Evolutionary conservation across 2,888 invertebrate genomes (phyloP), one percentile per base, ranked within the genome.

Genomic region (Coelogynopora nodosa): DNA sequence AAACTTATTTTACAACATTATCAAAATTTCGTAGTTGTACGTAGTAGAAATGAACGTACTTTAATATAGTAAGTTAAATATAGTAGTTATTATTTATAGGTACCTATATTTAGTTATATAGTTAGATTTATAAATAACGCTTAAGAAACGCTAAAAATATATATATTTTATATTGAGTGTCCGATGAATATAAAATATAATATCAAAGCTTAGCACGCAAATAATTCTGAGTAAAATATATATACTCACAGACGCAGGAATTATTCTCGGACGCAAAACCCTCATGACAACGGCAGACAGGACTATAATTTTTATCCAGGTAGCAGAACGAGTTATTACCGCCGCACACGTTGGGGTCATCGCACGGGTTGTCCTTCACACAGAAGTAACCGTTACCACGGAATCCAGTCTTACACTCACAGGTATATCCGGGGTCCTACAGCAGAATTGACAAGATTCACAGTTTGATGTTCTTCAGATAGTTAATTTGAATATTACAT

Each of bases 371-470:
- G 13, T 86, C 31, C 29, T 81, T 80, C 18, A 82, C 86, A 86
- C 86, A 86, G 31, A 80, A 81, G 86, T 67, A 87, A 2, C 87
- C 88, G 30, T 86, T 81, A 0, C 88, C 88, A n/a, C 80, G 27
- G 87, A 88, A 88, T 1, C 88, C 88, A 5, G 49, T 30, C 23
- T 84, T 83, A 81, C 88, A 88, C n/a, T 49, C 81, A 84, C 88
- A 88, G 26, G 0, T 31, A 84, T 84, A 88, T 28, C 84, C 80
- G 13, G 86, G 86, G n/a, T 86, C 82, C 85, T 86, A 49, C n/a
- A n/a, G n/a, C n/a, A n/a, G n/a, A n/a, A n/a, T n/a, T 67, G 10
- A 67, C 67, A 67, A 67, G 10, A 13, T 67, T 67, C n/a, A 67
- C n/a, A 13, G 10, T 67, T 67, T 67, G 67, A 10, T 67, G n/a